Evolutionary conservation across 2,113 vertebrate genomes (phyloP).

Genomic region (Propithecus coquereli): DNA sequence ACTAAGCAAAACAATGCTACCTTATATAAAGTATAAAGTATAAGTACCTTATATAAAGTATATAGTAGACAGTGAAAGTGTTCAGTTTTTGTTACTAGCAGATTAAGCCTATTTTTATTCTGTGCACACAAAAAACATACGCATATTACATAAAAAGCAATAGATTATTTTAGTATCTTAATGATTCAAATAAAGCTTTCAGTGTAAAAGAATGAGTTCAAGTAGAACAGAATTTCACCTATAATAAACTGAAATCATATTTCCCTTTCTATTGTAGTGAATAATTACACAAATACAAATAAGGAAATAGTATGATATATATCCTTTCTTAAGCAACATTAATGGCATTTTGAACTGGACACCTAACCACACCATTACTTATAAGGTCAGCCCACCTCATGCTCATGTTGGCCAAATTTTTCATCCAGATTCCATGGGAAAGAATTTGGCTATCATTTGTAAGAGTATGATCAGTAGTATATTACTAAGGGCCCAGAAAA

Average conservation of each 20-base stretch:
- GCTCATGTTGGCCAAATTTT: not conserved
- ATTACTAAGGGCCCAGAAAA: not conserved
- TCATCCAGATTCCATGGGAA: not conserved
- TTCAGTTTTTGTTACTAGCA: not conserved
- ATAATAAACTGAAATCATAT: slow-evolving; percentile 25
- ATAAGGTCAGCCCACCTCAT: not conserved
- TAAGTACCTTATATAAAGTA: too few species aligned
- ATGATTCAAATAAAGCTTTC: slow-evolving; percentile 29
- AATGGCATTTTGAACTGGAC: not conserved
- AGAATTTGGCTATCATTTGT: not conserved
- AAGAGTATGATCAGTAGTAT: not conserved
- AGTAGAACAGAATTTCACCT: not conserved
- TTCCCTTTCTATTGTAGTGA: slow-evolving; percentile 25
- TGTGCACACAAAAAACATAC: slow-evolving; percentile 6
- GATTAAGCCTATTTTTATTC: slow-evolving; percentile 5
- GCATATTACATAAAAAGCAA: slow-evolving; percentile 11
- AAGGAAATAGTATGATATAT: not conserved
- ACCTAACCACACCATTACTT: not conserved
- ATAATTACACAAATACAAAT: slow-evolving; percentile 27
- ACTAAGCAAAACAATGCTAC: not conserved
- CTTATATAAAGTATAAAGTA: not conserved
- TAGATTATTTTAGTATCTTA: slow-evolving; percentile 22
- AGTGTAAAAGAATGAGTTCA: slow-evolving; percentile 1
- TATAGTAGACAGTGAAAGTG: not conserved
- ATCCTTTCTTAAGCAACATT: slow-evolving; percentile 1